phyloP scores from a whole-genome alignment of 2,797 vertebrate genomes.

The Coreius guichenoti region DNA sequence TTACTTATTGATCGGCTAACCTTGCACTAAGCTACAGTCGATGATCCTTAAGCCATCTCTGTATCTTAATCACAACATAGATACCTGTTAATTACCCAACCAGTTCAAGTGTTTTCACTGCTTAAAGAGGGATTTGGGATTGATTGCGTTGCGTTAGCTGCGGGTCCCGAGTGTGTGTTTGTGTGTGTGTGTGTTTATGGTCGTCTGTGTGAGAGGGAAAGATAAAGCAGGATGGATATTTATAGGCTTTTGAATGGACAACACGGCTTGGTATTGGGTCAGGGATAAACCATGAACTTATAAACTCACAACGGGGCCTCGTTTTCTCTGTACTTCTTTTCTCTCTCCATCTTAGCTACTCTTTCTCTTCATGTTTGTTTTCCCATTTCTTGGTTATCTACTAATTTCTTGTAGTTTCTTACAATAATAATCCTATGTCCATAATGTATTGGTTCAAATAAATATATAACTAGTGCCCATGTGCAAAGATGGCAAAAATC shows the following conservation, averaged over 20 bases:
- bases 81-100: constrained; percentile 85
- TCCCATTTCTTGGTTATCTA: not conserved
- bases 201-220: constrained; percentile 63
- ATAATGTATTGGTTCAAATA: not conserved
- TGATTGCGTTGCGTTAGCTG: constrained; percentile 69
- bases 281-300: constrained; percentile 85
- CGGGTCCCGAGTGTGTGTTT: constrained; percentile 64
- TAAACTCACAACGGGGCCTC: constrained; percentile 82
- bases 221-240: constrained; percentile 75
- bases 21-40: constrained; percentile 78
- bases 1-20: constrained; percentile 73
- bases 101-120: constrained; percentile 81
- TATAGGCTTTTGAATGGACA: constrained; percentile 75
- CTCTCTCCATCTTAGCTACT: constrained; percentile 48
- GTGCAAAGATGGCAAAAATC: not conserved
- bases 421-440: not conserved
- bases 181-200: constrained; percentile 25
- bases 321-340: constrained; percentile 63
- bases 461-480: too few relatives aligned
- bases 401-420: not conserved
- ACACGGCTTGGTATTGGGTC: constrained; percentile 78
- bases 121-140: constrained; percentile 81
- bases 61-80: constrained; percentile 82
- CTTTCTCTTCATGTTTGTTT: constrained; percentile 50
- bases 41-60: constrained; percentile 77